A percentile compares a stretch with the other conserved stretches of the same genome.
These are phyloP conservation scores for Spilarctia lutea DNA, from an alignment of 2,888 invertebrate genomes.

Conservation along the genomic window DNA sequence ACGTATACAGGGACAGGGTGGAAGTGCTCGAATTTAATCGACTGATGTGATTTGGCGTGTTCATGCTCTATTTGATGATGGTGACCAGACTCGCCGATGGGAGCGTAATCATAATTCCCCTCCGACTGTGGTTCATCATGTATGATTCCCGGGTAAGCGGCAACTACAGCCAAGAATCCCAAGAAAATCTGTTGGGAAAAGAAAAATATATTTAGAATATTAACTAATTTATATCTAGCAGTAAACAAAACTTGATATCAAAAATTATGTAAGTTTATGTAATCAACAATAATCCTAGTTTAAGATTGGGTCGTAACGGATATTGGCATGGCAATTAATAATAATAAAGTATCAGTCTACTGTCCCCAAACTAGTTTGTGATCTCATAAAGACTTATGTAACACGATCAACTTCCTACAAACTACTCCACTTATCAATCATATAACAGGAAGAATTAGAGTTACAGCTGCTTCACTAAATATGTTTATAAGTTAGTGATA, in stretches of 20 bases:
- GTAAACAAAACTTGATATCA: constrained; percentile 13
- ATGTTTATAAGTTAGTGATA: constrained; percentile 55
- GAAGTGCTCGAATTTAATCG: constrained; percentile 90
- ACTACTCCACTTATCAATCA: constrained; percentile 34
- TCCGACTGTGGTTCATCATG: constrained; percentile 80
- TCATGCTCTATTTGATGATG: constrained; percentile 88
- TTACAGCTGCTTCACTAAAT: constrained; percentile 61
- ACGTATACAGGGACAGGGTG: constrained; percentile 90
- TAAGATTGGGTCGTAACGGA: constrained; percentile 33
- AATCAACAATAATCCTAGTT: constrained; percentile 18
- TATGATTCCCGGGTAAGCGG: constrained; percentile 79
- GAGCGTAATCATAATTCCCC: constrained; percentile 73
- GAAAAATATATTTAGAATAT: constrained; percentile 13
- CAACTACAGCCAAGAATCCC: constrained; percentile 80
- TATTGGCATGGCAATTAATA: constrained; percentile 35
- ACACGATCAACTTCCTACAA: constrained; percentile 69
- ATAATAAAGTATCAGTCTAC: constrained; percentile 38
- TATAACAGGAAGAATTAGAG: constrained; percentile 64
- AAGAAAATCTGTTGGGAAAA: constrained; percentile 75
- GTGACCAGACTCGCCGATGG: constrained; percentile 83
- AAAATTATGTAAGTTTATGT: constrained; percentile 21
- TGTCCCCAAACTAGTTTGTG: constrained; percentile 63
- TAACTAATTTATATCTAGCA: not conserved
- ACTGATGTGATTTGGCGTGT: constrained; percentile 90
- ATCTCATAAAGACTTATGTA: constrained; percentile 66